phyloP scores from a whole-genome alignment of 2,797 vertebrate genomes.

The Pseudomugil gertrudae region DNA sequence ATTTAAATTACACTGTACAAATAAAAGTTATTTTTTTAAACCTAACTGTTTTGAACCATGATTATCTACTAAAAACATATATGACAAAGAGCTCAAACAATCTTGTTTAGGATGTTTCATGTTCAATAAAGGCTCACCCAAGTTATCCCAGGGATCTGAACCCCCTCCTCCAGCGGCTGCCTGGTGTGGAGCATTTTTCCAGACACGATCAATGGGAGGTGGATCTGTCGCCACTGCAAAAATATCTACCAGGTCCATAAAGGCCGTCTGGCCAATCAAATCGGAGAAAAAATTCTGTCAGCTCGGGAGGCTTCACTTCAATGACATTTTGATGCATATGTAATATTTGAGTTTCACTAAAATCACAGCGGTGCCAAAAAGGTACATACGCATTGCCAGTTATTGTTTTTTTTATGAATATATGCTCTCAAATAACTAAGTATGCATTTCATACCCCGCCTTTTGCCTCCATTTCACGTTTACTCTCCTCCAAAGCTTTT shows the following conservation, averaged over 20 bases:
- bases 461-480: constrained; percentile 80
- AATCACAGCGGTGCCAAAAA: too few relatives aligned
- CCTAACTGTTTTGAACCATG: neutral
- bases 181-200: constrained; percentile 76
- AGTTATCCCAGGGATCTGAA: constrained; percentile 80
- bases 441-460: constrained; percentile 78
- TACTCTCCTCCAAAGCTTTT: constrained; percentile 86
- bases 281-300: constrained; percentile 10
- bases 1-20: neutral
- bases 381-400: too few relatives aligned
- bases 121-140: constrained; percentile 69
- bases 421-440: constrained; percentile 45
- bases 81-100: neutral
- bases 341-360: neutral
- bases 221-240: constrained; percentile 83
- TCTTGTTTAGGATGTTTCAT: neutral
- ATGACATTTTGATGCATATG: neutral
- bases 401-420: neutral
- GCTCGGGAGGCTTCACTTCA: constrained; percentile 15
- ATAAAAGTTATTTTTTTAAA: neutral
- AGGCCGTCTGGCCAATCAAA: constrained; percentile 84
- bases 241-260: constrained; percentile 93
- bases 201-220: constrained; percentile 78
- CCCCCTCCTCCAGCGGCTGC: constrained; percentile 48
- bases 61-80: neutral